A percentile compares a stretch with the other conserved stretches of the same genome.
Conservation (phyloP, 1,140 invertebrate genomes). For the Venturia canescens region DNA sequence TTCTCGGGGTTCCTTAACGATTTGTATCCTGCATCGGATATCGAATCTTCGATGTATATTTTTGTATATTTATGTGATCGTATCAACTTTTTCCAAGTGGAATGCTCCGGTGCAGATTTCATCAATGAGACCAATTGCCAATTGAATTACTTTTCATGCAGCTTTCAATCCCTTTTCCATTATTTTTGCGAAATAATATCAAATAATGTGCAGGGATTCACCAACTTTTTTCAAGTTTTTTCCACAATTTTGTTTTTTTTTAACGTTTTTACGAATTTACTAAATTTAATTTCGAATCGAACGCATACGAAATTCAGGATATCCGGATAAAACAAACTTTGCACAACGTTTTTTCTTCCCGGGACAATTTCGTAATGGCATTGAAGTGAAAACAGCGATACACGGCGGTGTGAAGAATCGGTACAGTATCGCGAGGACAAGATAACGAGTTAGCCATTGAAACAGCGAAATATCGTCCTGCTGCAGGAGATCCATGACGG, state of each 20-base stretch:
- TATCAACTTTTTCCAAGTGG: neutral
- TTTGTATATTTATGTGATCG: no score
- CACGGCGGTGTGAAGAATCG: neutral
- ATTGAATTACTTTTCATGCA: neutral
- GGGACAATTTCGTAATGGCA: neutral
- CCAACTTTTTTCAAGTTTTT: neutral
- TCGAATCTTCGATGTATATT: neutral
- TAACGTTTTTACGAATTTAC: no score
- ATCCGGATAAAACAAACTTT: no score
- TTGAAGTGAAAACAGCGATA: neutral
- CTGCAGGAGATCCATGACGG: neutral
- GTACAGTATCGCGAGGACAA: neutral
- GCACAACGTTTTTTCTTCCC: neutral
- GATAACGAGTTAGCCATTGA: slow-evolving; percentile 24
- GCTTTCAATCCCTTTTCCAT: neutral
- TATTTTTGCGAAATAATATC: neutral
- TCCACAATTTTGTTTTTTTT: no score
- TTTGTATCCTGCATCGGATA: neutral
- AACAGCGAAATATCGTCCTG: slow-evolving; percentile 16
- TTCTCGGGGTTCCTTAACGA: neutral
- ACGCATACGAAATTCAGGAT: neutral
- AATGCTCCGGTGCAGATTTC: neutral
- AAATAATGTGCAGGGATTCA: neutral
- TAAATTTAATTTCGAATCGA: no score
- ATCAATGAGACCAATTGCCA: neutral